A percentile compares a stretch with the other conserved stretches of the same genome.
Evolutionary conservation across 2,888 invertebrate species (phyloP).

Genomic region (Molorchus minor): DNA sequence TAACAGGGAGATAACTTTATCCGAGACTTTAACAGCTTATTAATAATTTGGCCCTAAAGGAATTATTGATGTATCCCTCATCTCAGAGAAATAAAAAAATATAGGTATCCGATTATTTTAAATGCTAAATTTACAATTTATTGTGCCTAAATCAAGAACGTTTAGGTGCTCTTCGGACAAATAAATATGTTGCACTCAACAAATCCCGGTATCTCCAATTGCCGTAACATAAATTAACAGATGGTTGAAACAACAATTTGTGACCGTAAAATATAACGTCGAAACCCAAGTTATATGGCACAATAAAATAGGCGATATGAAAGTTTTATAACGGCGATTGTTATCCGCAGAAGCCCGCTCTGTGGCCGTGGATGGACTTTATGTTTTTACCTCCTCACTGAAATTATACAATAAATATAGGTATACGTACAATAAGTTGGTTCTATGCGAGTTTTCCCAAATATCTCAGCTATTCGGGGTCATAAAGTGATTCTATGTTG

Average conservation of each 20-base stretch:
- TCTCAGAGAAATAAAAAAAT: too few relatives aligned
- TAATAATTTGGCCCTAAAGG: too few relatives aligned
- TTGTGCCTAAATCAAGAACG: neutral
- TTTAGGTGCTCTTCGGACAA: neutral
- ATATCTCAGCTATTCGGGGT: slow-evolving; percentile 26
- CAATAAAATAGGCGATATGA: slow-evolving; percentile 53
- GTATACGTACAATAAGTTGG: slow-evolving; percentile 13
- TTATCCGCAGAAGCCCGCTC: slow-evolving; percentile 41
- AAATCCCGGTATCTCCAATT: neutral
- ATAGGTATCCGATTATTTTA: too few relatives aligned
- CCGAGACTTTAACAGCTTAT: too few relatives aligned
- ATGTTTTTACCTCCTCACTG: slow-evolving; percentile 40
- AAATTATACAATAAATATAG: slow-evolving; percentile 19
- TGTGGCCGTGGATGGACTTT: slow-evolving; percentile 44
- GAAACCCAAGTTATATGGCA: slow-evolving; percentile 38
- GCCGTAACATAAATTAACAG: neutral
- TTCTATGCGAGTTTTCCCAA: slow-evolving; percentile 27
- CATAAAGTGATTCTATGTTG: slow-evolving; percentile 23
- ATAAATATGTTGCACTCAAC: neutral
- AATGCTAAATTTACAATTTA: neutral
- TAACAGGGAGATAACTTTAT: too few relatives aligned
- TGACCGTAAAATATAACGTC: neutral
- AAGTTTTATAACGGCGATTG: slow-evolving; percentile 49
- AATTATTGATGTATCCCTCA: too few relatives aligned
- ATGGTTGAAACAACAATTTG: neutral